Evolutionary conservation across 2,113 vertebrate species (phyloP).

Genomic region (Microcebus griseorufus): DNA sequence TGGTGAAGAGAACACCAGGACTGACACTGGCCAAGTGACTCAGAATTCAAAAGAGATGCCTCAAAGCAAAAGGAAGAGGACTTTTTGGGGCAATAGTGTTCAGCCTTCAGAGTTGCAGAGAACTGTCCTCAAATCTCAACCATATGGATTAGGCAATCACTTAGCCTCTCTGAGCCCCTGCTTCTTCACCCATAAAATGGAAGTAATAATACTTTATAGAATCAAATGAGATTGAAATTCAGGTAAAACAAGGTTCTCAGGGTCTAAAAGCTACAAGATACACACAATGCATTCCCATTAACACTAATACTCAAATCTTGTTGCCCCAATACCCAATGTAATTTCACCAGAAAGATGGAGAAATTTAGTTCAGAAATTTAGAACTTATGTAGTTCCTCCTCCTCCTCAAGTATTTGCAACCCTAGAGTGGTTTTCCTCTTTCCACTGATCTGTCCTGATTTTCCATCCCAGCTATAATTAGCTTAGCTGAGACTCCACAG

Average conservation of each 20-base stretch:
- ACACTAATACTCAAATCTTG: neutral
- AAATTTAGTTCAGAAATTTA: too few species aligned
- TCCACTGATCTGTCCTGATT: neutral
- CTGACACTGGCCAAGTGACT: neutral
- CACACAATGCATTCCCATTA: neutral
- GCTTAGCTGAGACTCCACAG: neutral
- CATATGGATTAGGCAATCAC: neutral
- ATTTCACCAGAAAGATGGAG: constrained; percentile 1
- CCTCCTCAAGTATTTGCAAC: neutral
- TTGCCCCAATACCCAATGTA: neutral
- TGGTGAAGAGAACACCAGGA: neutral
- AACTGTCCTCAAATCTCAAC: neutral
- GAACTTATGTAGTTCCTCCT: neutral
- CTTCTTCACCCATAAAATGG: neutral
- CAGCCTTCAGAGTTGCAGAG: neutral
- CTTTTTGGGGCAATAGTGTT: too few species aligned
- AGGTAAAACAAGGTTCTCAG: neutral
- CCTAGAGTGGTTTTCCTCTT: neutral
- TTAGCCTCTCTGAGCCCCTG: neutral
- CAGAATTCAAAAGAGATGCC: neutral
- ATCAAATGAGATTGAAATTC: neutral
- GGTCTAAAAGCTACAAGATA: neutral
- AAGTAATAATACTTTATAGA: neutral
- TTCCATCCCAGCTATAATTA: neutral
- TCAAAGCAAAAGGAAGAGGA: neutral